Percentiles rank a stretch among this genome's conserved stretches.
Conservation (phyloP, 1,140 invertebrate species). For the Protaetia brevitarsis region DNA sequence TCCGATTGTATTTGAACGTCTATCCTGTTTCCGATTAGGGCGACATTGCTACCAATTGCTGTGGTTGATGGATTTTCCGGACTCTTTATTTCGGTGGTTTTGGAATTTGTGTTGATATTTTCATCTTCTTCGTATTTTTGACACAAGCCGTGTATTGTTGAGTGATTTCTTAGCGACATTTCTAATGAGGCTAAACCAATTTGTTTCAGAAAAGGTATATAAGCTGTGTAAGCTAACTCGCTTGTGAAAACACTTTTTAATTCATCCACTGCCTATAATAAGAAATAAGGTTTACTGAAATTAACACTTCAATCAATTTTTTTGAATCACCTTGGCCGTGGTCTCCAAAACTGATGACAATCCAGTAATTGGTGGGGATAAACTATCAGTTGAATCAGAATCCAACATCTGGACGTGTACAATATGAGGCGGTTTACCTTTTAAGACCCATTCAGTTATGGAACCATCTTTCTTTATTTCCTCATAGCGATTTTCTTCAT, state of each 20-base stretch:
- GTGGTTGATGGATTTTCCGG: slow-evolving; percentile 30
- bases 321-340: background rate
- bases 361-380: slow-evolving; percentile 50
- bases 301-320: background rate
- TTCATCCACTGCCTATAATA: slow-evolving; percentile 67
- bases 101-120: slow-evolving; percentile 27
- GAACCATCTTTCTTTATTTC: slow-evolving; percentile 57
- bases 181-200: slow-evolving; percentile 71
- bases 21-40: slow-evolving; percentile 80
- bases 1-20: slow-evolving; percentile 58
- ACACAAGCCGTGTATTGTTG: slow-evolving; percentile 74
- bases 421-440: slow-evolving; percentile 50
- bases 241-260: slow-evolving; percentile 76
- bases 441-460: slow-evolving; percentile 55
- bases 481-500: slow-evolving; percentile 48
- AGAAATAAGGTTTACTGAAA: background rate
- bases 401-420: slow-evolving; percentile 37
- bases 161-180: slow-evolving; percentile 71
- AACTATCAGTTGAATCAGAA: slow-evolving; percentile 51
- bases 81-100: slow-evolving; percentile 27
- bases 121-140: slow-evolving; percentile 60
- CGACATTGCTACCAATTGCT: slow-evolving; percentile 48
- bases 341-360: background rate
- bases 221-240: slow-evolving; percentile 79
- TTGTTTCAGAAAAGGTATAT: slow-evolving; percentile 75